phyloP scores from a whole-genome alignment of 2,888 invertebrate species.

The Monoplex corrugatus region DNA sequence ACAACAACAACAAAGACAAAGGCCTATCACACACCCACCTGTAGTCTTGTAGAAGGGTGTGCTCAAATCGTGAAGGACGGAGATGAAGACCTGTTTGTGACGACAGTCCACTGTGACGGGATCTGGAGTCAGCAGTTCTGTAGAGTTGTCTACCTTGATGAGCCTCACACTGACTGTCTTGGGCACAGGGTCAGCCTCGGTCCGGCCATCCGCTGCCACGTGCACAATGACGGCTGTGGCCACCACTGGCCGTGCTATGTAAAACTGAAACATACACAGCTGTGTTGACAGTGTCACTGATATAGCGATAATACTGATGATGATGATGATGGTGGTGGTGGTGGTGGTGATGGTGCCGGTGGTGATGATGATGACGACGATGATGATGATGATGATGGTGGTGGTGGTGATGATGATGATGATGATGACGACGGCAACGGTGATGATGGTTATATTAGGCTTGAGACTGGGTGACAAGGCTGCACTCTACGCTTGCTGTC shows the following conservation, averaged over 20 bases:
- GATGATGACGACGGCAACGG: no score
- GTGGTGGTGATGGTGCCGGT: neutral
- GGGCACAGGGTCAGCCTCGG: slow-evolving; percentile 52
- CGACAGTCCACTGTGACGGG: slow-evolving; percentile 62
- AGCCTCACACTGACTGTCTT: slow-evolving; percentile 65
- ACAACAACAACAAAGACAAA: no score
- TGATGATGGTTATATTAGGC: neutral
- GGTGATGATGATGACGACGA: no score
- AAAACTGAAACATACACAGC: slow-evolving; percentile 61
- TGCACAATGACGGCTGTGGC: slow-evolving; percentile 72
- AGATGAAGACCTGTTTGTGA: slow-evolving; percentile 62
- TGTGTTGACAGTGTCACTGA: neutral
- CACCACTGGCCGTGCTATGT: slow-evolving; percentile 68
- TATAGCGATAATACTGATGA: neutral
- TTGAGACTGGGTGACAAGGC: no score
- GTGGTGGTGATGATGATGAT: no score
- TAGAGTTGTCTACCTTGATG: slow-evolving; percentile 60
- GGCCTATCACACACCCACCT: slow-evolving; percentile 62
- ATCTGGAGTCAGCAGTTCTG: slow-evolving; percentile 51
- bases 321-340: neutral
- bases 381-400: no score
- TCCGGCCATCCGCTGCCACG: slow-evolving; percentile 71
- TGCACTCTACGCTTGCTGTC: no score
- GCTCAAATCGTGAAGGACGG: slow-evolving; percentile 71
- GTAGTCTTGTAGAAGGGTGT: slow-evolving; percentile 69